Conservation (phyloP, 1,140 invertebrate species). For the Pseudoatta argentina region DNA sequence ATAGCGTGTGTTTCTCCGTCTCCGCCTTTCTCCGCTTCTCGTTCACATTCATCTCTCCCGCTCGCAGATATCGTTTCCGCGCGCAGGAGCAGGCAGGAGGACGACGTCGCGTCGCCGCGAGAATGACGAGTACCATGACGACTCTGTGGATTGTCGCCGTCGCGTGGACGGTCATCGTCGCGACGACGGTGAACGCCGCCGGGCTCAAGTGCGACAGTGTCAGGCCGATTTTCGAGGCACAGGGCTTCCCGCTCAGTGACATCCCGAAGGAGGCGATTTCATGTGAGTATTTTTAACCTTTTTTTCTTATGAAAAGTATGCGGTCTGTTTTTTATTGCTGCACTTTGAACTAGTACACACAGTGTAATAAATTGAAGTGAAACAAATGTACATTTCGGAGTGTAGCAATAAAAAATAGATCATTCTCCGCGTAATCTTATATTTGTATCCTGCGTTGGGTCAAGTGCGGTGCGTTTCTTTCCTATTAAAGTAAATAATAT, state of each 20-base stretch:
- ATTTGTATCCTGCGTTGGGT: background rate
- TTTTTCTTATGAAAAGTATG: background rate
- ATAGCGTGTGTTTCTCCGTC: slow-evolving; percentile 16
- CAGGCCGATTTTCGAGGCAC: slow-evolving; percentile 81
- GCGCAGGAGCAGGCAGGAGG: background rate
- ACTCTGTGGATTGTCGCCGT: slow-evolving; percentile 78
- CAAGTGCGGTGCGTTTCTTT: too few species aligned
- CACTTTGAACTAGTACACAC: too few species aligned
- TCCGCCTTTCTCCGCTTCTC: background rate
- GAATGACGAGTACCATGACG: slow-evolving; percentile 78
- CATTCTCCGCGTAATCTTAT: background rate
- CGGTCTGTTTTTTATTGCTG: too few species aligned
- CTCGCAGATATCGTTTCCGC: slow-evolving; percentile 11
- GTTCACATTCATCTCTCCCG: background rate
- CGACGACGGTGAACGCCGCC: slow-evolving; percentile 67
- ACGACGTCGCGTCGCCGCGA: background rate
- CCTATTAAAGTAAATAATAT: too few species aligned
- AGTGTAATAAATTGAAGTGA: too few species aligned
- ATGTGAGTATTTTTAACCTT: slow-evolving; percentile 80
- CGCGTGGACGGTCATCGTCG: slow-evolving; percentile 73
- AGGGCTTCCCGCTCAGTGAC: slow-evolving; percentile 83
- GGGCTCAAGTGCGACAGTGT: slow-evolving; percentile 82
- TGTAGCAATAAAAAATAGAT: too few species aligned
- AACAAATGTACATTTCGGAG: too few species aligned
- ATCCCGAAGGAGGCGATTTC: slow-evolving; percentile 84